Conservation (phyloP, 1,140 invertebrate species). For the Zelostemma sp. region DNA sequence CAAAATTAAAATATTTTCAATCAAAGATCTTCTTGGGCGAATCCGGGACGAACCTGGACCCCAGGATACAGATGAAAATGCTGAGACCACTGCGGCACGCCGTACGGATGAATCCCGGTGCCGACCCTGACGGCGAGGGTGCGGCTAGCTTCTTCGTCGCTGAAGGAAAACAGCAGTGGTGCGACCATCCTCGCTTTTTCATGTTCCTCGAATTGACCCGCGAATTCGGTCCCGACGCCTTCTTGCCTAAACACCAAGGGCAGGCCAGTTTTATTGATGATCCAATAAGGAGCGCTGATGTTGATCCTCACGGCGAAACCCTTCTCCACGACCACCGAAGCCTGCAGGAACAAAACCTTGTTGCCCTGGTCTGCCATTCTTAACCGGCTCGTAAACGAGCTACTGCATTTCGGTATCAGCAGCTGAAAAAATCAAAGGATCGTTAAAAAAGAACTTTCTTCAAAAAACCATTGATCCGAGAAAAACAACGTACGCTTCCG, state of each 20-base stretch:
- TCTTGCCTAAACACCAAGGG: slow-evolving; percentile 96
- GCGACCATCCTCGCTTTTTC: slow-evolving; percentile 92
- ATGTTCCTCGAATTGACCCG: slow-evolving; percentile 95
- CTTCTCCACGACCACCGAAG: slow-evolving; percentile 72
- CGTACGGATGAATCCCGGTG: slow-evolving; percentile 75
- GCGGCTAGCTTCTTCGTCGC: slow-evolving; percentile 84
- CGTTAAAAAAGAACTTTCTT: neutral
- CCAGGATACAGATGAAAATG: slow-evolving; percentile 86
- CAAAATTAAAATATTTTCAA: no score
- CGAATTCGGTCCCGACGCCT: slow-evolving; percentile 81
- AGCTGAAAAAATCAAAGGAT: slow-evolving; percentile 45
- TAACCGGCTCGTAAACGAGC: slow-evolving; percentile 70
- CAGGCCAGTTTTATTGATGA: slow-evolving; percentile 95
- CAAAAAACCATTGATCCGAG: neutral
- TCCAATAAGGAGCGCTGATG: slow-evolving; percentile 92
- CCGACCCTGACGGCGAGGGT: slow-evolving; percentile 78
- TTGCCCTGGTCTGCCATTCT: slow-evolving; percentile 79
- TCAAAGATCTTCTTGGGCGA: no score
- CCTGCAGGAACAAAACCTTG: slow-evolving; percentile 81
- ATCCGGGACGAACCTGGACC: slow-evolving; percentile 74
- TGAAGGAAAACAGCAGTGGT: slow-evolving; percentile 95
- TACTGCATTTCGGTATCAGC: slow-evolving; percentile 64
- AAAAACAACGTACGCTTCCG: slow-evolving; percentile 69
- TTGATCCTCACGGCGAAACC: slow-evolving; percentile 76
- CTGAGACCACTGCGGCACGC: slow-evolving; percentile 83